Evolutionary conservation across 2,113 vertebrate species (phyloP), one percentile per base, ranked within the genome.

Genomic region (Naja naja): DNA sequence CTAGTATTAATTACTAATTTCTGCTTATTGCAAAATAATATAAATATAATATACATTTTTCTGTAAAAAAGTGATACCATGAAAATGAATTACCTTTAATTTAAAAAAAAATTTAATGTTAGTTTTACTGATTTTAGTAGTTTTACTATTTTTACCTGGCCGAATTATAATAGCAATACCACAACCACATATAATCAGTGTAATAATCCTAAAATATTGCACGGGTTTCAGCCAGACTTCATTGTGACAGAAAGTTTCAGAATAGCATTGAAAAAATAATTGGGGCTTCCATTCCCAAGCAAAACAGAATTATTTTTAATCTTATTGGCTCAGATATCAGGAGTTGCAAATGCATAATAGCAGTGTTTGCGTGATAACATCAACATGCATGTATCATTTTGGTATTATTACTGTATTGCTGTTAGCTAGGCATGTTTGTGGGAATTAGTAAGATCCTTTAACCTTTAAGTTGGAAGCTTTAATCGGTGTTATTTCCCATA

Each of bases 231-330:
- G 30, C 4, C 22, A 23, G 60, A 34, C 20, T 53, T 90, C 47
- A 52, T 34, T 81, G 34, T 81, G 34, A 60, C 20, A 74, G 10
- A 69, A 22, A 22, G 64, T 11, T 90, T 90, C 8, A 25, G 20
- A 49, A 22, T 90, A n/a, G 60, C 47, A 6, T 30, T 88, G 49
- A 54, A 81, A 81, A 43, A 81, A 43, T 9, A 81, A 81, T 22
- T 81, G 6, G 20, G 74, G 74, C 74, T 43, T 81, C 74, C 25
- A 88, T n/a, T 88, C 49, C 4, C 87, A 53, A 88, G 16, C 27
- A 34, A 64, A 87, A 86, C 49, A 9, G 1, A 95, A 88, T 87
- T 94, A 81, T 92, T 94, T 94, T 89, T 43, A 91, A 93, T 12
- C 22, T 93, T 23, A 1, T 49, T 95, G 45, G 0, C 53, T 60